These are phyloP conservation scores for Lithobates pipiens DNA, from an alignment of 2,797 vertebrate species.

Conservation along the genomic window DNA sequence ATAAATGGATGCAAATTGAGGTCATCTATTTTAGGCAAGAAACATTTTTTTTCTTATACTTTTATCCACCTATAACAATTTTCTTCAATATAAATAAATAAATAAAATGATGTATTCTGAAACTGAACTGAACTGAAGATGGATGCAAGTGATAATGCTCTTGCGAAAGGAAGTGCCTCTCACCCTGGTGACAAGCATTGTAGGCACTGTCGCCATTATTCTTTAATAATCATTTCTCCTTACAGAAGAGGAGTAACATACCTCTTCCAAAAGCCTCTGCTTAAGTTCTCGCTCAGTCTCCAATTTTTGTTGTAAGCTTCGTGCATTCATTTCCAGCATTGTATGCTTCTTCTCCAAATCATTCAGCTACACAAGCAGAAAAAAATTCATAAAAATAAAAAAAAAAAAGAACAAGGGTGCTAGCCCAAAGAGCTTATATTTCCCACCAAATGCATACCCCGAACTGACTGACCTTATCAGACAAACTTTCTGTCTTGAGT, in stretches of 20 bases:
- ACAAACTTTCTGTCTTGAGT: constrained; percentile 95
- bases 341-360: constrained; percentile 98
- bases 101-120: no score
- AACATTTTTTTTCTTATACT: no score
- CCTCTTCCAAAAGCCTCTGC: constrained; percentile 97
- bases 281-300: constrained; percentile 97
- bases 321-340: constrained; percentile 98
- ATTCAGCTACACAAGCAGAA: constrained; percentile 80
- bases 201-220: no score
- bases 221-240: no score
- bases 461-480: constrained; percentile 85
- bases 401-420: background rate
- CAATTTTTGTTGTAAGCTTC: constrained; percentile 96
- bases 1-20: no score
- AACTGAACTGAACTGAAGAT: no score
- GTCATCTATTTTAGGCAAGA: no score
- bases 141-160: no score
- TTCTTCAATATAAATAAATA: no score
- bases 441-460: background rate
- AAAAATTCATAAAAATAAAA: background rate
- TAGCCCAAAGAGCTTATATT: background rate
- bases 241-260: constrained; percentile 64
- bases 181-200: no score
- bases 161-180: no score
- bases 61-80: no score